phyloP scores from a whole-genome alignment of 92 coral and sea anemone species.

The Phenganax stokvisi region DNA sequence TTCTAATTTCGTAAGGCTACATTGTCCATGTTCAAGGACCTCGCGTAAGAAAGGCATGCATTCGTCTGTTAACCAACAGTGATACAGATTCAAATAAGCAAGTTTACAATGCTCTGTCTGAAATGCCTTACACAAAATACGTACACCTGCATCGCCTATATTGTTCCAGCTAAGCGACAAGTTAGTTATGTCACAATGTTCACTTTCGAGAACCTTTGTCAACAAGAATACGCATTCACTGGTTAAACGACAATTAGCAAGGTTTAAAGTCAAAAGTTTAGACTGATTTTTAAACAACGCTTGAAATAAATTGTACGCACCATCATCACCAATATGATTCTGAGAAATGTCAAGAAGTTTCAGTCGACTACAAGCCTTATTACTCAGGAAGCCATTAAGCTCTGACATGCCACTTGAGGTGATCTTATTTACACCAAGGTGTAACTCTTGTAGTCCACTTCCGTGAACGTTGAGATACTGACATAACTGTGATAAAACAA shows the following conservation, averaged over 20 bases:
- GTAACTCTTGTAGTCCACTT: too few relatives aligned
- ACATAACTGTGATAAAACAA: too few relatives aligned
- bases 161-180: background rate
- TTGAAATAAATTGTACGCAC: too few relatives aligned
- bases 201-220: constrained; percentile 11
- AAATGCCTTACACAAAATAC: constrained; percentile 13
- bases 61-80: constrained; percentile 7
- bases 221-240: constrained; percentile 1
- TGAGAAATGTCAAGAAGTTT: too few relatives aligned
- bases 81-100: constrained; percentile 8
- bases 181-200: constrained; percentile 26
- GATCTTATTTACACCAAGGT: too few relatives aligned
- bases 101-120: constrained; percentile 36
- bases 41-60: constrained; percentile 18
- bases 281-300: constrained; percentile 12
- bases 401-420: too few relatives aligned
- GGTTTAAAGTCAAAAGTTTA: constrained; percentile 19
- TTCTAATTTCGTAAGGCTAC: background rate
- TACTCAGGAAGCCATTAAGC: too few relatives aligned
- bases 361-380: too few relatives aligned
- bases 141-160: constrained; percentile 21
- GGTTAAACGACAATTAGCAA: background rate
- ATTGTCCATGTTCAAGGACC: constrained; percentile 10
- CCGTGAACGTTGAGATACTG: too few relatives aligned
- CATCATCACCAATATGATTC: too few relatives aligned